Evolutionary conservation across 2,113 vertebrate species (phyloP), one percentile per base, ranked within the genome.

Genomic region (Cryptotis parvus): DNA sequence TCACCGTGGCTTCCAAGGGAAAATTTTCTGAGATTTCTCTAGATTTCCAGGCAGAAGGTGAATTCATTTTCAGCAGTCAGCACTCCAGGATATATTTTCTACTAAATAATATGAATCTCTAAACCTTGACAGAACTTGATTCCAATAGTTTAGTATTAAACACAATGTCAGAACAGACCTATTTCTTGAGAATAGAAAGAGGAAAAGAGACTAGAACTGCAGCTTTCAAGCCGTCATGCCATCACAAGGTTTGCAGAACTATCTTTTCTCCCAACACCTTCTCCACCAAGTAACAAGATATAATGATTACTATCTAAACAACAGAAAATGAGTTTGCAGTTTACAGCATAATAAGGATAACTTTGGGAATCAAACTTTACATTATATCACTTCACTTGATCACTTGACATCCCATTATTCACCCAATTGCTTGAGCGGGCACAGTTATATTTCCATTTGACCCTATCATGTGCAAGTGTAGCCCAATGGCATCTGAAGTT

Each of bases 1-100:
- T 16, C 37, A 39, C 69, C 45, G 18, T 63, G 43, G 43, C 26
- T 93, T 87, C 52, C 68, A 75, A 41, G 14, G n/a, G 49, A 55
- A 16, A 83, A 83, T 84, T 90, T 90, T 77, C 72, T 89, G 73
- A 83, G 89, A 87, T 63, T 85, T 18, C n/a, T 70, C 61, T 78
- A 15, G n/a, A 94, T 73, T n/a, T 88, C n/a, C 68, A 77, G 63
- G 75, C 22, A 80, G 74, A 79, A 82, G 78, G 24, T 43, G 61
- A 94, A 41, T 22, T 5, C 26, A 3, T 77, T 91, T 90, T 68
- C 72, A 88, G 39, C 24, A 79, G 55, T 66, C 27, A 94, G 80
- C 90, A 86, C 29, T 77, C 73, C 37, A n/a, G 45, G 37, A 91
- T 45, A 58, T 77, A 90, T 41, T 80, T 93, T 87, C 92, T 68